Evolutionary conservation across 2,113 vertebrate genomes (phyloP).

Genomic region (Anarhynchus alexandrinus): DNA sequence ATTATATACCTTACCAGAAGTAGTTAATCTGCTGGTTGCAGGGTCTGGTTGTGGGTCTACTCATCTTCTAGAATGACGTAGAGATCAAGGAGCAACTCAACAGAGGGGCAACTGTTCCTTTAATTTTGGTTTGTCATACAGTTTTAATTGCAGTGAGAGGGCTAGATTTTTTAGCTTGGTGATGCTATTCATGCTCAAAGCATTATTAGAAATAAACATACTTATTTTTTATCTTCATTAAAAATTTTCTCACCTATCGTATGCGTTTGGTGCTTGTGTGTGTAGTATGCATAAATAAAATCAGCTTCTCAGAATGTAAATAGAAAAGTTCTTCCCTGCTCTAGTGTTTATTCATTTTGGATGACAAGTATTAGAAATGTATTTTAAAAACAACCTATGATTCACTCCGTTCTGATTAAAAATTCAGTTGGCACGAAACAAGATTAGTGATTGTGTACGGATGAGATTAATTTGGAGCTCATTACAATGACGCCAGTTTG

Average conservation of each 20-base stretch:
- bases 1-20: background rate
- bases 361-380: constrained; percentile 53
- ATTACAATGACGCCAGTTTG: constrained; percentile 62
- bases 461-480: constrained; percentile 66
- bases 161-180: background rate
- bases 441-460: constrained; percentile 60
- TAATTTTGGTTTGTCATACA: background rate
- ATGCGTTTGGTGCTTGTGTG: background rate
- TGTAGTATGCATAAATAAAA: constrained; percentile 15
- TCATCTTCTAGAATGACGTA: background rate
- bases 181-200: background rate
- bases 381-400: constrained; percentile 67
- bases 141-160: background rate
- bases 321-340: constrained; percentile 25
- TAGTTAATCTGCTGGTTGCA: background rate
- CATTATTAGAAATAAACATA: background rate
- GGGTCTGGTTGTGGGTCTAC: background rate
- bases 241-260: background rate
- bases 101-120: background rate
- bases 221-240: background rate
- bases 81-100: background rate
- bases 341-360: constrained; percentile 44
- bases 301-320: constrained; percentile 32
- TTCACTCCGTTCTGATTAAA: constrained; percentile 51
- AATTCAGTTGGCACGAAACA: constrained; percentile 43